Conservation (phyloP, 2,888 invertebrate species). For the Cheilosia pagana region DNA sequence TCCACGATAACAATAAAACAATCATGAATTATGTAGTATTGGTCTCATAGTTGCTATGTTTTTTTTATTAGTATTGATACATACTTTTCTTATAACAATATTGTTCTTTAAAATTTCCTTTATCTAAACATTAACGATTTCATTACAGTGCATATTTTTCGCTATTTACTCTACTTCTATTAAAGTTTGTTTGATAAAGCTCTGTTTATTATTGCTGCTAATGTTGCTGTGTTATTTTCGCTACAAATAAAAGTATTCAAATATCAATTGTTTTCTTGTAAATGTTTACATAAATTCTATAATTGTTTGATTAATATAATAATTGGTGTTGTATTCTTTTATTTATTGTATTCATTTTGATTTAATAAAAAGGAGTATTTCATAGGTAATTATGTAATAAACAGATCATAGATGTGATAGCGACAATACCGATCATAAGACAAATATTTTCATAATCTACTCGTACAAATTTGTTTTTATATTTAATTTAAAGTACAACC, state of each 20-base stretch:
- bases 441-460: too few relatives aligned
- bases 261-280: constrained; percentile 14
- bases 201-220: constrained; percentile 32
- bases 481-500: too few relatives aligned
- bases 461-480: too few relatives aligned
- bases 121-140: background rate
- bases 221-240: constrained; percentile 2
- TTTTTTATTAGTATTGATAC: constrained; percentile 8
- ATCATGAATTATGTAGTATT: background rate
- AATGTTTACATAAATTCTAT: constrained; percentile 14
- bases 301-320: background rate
- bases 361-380: background rate
- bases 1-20: too few relatives aligned
- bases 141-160: constrained; percentile 1
- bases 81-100: background rate
- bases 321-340: constrained; percentile 24
- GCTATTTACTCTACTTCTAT: background rate
- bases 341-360: background rate
- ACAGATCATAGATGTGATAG: too few relatives aligned
- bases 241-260: background rate
- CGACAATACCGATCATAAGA: too few relatives aligned
- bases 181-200: constrained; percentile 20
- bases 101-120: background rate
- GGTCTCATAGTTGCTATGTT: constrained; percentile 20
- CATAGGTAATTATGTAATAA: too few relatives aligned